Base-by-base conservation (phyloP, 2,888 invertebrate species). In the Chrysina gloriosa region DNA sequence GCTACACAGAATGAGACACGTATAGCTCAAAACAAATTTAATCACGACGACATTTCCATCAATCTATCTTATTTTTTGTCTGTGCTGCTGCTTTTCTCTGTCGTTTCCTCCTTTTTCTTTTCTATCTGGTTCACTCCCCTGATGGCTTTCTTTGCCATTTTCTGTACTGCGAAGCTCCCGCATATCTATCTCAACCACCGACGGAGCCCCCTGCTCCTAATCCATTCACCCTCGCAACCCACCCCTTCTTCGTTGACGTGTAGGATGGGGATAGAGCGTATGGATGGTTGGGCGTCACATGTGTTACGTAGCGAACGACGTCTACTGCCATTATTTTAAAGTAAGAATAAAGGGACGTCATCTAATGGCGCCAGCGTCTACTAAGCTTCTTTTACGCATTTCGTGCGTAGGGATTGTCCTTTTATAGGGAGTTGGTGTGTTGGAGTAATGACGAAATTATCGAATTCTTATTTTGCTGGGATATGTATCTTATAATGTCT, bases 11-110 rank as follows among this genome's bases (percentile, higher is more conserved):
- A 78, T 78, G 79, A 79, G 78, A 79, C 80, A 81, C 80, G 79
- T 80, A 81, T 77, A 81, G 77, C 77, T 80, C 79, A 82, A 82
- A 82, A 81, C 81, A 83, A 83, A 82, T 82, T 82, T 81, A 81
- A 83, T 82, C 82, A 82, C 79, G 79, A 79, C 80, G 81, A 81
- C 81, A 79, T 82, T 81, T 76, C 80, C 82, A 83, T 82, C 82
- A 83, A 83, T 83, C 81, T 80, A 82, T 82, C 82, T 82, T 81
- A 79, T 81, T 77, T 76, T 76, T 74, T 75, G 79, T 47, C 48
- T 65, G 25, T 27, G 27, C 52, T 29, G 65, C 19, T 23, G 65
- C 65, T 27, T 52, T 65, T 80, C 77, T 42, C 42, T 27, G 42
- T 42, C 25, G 42, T 29, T 42, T 42, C 36, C 42, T 42, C 58